Evolutionary conservation across 1,140 invertebrate genomes (phyloP).

Genomic region (Coenobita brevimanus): DNA sequence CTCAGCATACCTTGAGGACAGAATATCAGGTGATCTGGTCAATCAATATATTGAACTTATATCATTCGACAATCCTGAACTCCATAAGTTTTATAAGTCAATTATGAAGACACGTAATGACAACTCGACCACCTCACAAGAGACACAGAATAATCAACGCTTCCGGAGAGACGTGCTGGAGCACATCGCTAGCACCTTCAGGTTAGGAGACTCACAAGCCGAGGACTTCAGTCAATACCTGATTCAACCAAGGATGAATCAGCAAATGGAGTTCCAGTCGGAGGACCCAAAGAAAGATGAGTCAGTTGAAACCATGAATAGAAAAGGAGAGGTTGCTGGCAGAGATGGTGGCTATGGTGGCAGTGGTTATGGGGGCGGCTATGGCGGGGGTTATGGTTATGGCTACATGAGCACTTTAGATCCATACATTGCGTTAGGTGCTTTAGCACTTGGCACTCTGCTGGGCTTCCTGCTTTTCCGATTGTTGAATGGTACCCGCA

Average conservation of each 20-base stretch:
- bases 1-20: conserved; percentile 45
- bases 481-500: no score
- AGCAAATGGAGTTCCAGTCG: background rate
- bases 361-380: background rate
- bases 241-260: no score
- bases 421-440: no score
- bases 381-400: background rate
- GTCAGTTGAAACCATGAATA: background rate
- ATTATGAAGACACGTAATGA: background rate
- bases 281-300: background rate
- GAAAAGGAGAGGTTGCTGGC: background rate
- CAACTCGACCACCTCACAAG: background rate
- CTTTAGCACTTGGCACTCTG: no score
- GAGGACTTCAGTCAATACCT: background rate
- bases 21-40: conserved; percentile 35
- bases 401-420: no score
- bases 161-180: conserved; percentile 10
- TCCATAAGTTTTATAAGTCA: conserved; percentile 28
- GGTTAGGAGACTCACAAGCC: background rate
- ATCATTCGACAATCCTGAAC: conserved; percentile 40
- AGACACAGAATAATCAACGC: background rate
- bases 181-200: conserved; percentile 20
- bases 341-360: conserved; percentile 8
- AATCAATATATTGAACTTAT: conserved; percentile 51
- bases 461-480: no score